Base-by-base conservation (phyloP, 2,113 vertebrate genomes). In the Albula goreensis region DNA sequence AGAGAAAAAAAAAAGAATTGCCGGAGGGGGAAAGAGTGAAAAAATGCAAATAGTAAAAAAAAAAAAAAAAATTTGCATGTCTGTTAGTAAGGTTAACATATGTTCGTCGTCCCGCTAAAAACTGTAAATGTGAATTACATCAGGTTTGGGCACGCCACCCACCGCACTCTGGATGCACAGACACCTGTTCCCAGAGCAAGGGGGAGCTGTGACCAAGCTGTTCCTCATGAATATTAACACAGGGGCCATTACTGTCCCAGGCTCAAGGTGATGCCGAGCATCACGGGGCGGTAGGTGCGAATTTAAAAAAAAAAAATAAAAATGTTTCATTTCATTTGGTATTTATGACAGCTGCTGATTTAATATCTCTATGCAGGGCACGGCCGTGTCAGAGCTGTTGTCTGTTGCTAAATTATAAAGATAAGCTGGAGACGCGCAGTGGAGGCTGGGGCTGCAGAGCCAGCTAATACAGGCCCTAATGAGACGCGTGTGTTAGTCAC, bases 111-210 rank as follows among this genome's bases (percentile, higher is more conserved):
- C 6, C 15, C 53, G 90, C 91, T 90, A 89, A 89, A 86, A 89
- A 88, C 86, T 91, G 89, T 89, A 92, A 93, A 90, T 88, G 83
- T 91, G 87, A 56, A 8, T 50, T 52, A 19, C 8, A 53, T 25
- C 50, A 51, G 22, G 83, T 86, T 81, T 50, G 83, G 78, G 83
- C 85, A 7, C 86, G 53, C 82, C 49, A 86, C 15, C 57, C 2
- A 4, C 79, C 7, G 9, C 25, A 70, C 53, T 88, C 85, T 77
- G 74, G 82, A 89, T 77, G 57, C 83, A 89, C 87, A 89, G 90
- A 93, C 94, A 94, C 89, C 91, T 94, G 92, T 90, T 93, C 56
- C 49, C 70, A 74, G 89, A 89, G 88, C 93, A 93, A 88, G 93
- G 88, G 93, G 88, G 90, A 91, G 80, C 91, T 82, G 41, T 41